Percentiles rank a stretch among this genome's conserved stretches.
phyloP scores from a whole-genome alignment of 1,140 invertebrate genomes.

The Bombus fervidus region DNA sequence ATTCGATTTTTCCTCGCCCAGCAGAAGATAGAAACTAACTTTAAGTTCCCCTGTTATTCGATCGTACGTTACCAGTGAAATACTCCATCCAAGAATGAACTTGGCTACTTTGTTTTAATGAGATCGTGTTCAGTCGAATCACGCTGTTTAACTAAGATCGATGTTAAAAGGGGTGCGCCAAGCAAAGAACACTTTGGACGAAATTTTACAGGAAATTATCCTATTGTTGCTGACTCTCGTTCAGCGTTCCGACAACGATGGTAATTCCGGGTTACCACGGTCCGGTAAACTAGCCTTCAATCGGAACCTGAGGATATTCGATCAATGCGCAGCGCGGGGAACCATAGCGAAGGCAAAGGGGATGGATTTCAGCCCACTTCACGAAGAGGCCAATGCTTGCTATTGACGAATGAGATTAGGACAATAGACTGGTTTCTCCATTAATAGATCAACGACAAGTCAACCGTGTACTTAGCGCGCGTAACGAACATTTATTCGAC shows the following conservation, averaged over 20 bases:
- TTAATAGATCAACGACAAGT: conserved; percentile 22
- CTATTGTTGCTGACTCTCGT: neutral
- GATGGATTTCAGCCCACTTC: neutral
- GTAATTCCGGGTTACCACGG: neutral
- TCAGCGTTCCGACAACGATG: neutral
- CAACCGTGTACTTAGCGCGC: neutral
- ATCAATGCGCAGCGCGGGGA: neutral
- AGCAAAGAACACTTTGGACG: no score
- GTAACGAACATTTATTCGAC: neutral
- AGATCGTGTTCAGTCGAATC: neutral
- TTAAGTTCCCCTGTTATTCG: neutral
- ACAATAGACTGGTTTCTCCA: conserved; percentile 16
- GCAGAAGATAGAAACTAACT: neutral
- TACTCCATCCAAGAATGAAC: neutral
- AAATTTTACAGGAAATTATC: neutral
- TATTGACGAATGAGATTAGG: conserved; percentile 29
- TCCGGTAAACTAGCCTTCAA: neutral
- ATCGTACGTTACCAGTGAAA: no score
- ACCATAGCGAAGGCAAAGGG: conserved; percentile 6
- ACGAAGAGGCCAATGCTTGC: neutral
- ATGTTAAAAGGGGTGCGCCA: neutral
- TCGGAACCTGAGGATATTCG: neutral
- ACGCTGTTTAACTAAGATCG: neutral
- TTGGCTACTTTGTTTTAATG: neutral
- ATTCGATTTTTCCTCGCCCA: conserved; percentile 18